A percentile compares a stretch with the other conserved stretches of the same genome.
phyloP scores from a whole-genome alignment of 53 echinoderm and acorn worm species.

The Zoroaster sp. region DNA sequence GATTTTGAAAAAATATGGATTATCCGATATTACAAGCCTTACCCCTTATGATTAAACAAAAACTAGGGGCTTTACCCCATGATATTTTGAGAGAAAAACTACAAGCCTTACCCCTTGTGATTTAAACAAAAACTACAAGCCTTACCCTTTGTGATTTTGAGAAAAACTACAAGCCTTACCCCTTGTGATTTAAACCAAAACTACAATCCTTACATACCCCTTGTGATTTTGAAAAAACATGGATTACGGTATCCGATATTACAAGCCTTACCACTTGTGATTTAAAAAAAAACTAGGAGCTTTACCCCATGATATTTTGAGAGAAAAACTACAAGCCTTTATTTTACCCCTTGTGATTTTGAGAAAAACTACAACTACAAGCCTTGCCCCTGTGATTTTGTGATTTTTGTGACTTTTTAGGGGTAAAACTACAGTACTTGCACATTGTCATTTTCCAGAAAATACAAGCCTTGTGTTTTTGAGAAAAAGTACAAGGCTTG shows the following conservation, averaged over 20 bases:
- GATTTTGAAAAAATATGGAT: neutral
- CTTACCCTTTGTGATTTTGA: too few relatives aligned
- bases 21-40: neutral
- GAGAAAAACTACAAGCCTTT: neutral
- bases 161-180: too few relatives aligned
- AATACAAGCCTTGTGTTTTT: neutral
- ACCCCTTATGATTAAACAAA: too few relatives aligned
- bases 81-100: neutral
- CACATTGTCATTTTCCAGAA: too few relatives aligned
- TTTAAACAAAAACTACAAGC: neutral
- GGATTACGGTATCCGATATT: too few relatives aligned
- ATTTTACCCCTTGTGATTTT: neutral
- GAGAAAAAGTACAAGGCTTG: neutral
- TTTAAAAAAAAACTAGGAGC: neutral
- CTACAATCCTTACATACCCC: too few relatives aligned
- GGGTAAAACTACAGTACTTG: too few relatives aligned
- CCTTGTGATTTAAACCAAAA: too few relatives aligned
- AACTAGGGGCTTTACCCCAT: too few relatives aligned
- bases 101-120: neutral
- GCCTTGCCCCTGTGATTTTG: neutral
- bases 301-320: neutral
- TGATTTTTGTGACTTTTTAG: too few relatives aligned
- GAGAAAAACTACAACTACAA: neutral
- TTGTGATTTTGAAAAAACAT: too few relatives aligned
- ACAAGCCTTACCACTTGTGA: neutral